Conservation (phyloP, 2,113 vertebrate species). For the Suricata suricatta region DNA sequence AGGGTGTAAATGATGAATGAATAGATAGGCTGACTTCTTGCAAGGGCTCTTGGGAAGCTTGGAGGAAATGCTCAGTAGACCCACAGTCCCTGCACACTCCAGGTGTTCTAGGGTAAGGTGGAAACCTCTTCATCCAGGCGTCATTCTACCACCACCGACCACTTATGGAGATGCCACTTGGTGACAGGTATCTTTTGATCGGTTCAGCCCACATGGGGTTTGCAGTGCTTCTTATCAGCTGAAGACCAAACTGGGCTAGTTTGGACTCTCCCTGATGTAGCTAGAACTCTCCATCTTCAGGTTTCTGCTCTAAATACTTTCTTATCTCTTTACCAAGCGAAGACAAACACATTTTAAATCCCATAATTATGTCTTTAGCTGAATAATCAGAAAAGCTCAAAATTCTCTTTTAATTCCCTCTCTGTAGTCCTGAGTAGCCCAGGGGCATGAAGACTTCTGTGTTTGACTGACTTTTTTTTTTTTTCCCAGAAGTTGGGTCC, state of each 20-base stretch:
- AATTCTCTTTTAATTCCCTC: conserved; percentile 54
- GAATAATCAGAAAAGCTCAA: conserved; percentile 58
- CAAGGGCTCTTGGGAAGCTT: neutral
- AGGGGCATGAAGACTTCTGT: neutral
- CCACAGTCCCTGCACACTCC: neutral
- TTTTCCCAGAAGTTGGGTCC: neutral
- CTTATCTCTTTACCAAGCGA: conserved; percentile 34
- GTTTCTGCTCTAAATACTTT: conserved; percentile 1
- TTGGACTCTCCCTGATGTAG: neutral
- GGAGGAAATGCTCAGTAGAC: neutral
- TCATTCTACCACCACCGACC: neutral
- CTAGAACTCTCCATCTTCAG: neutral
- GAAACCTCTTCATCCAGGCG: neutral
- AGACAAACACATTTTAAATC: conserved; percentile 61
- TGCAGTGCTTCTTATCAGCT: neutral
- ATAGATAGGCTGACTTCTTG: neutral
- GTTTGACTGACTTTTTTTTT: neutral
- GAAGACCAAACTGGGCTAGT: neutral
- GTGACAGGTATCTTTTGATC: neutral
- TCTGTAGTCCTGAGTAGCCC: neutral
- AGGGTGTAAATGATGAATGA: neutral
- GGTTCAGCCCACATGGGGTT: accelerated
- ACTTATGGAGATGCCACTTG: neutral
- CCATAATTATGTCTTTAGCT: conserved; percentile 57
- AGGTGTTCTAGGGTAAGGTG: neutral